Conservation (phyloP, 2,888 invertebrate species). For the Cataglyphis cursor region DNA sequence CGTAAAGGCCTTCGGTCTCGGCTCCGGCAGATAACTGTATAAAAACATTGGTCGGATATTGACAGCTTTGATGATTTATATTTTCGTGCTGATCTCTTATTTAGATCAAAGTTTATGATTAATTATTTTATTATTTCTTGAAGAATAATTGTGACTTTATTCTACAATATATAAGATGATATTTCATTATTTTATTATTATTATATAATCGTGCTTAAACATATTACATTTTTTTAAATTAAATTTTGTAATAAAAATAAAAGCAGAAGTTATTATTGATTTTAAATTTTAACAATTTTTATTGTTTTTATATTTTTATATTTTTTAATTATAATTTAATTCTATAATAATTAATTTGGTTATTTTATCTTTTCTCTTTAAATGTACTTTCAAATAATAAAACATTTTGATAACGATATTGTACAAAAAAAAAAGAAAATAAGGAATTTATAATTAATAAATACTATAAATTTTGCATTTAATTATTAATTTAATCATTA, state of each 20-base stretch:
- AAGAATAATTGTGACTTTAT: neutral
- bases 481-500: neutral
- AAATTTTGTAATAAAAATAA: neutral
- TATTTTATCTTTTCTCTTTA: neutral
- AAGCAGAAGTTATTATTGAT: neutral
- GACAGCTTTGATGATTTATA: neutral
- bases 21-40: conserved; percentile 44
- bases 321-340: neutral
- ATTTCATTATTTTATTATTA: conserved; percentile 8
- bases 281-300: neutral
- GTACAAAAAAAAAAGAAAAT: neutral
- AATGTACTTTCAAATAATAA: neutral
- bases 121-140: neutral
- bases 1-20: conserved; percentile 67
- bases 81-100: neutral
- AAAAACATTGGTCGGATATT: conserved; percentile 15
- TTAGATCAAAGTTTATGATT: neutral
- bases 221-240: neutral
- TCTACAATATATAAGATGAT: neutral
- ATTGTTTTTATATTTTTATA: neutral
- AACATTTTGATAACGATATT: neutral
- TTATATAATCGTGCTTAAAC: conserved; percentile 4
- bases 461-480: neutral
- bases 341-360: neutral
- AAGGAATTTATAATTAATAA: neutral